Conservation (phyloP, 2,888 invertebrate species). For the Leucoptera coffeella region DNA sequence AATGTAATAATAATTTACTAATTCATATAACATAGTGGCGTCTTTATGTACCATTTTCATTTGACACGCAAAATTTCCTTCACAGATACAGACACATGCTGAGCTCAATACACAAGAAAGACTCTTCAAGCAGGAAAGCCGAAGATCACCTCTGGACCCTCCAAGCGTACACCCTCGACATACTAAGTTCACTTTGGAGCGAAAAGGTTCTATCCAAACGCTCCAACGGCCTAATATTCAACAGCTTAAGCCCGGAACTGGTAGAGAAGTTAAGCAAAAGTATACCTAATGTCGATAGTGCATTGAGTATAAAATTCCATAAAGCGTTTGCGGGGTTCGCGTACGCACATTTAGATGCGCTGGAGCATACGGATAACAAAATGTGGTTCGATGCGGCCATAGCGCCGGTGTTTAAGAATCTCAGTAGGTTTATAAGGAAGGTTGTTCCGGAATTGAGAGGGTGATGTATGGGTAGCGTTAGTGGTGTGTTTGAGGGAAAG, state of each 20-base stretch:
- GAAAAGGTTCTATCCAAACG: constrained; percentile 18
- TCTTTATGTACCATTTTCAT: background rate
- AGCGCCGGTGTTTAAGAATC: constrained; percentile 15
- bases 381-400: constrained; percentile 18
- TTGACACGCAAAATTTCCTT: constrained; percentile 4
- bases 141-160: constrained; percentile 15
- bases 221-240: constrained; percentile 20
- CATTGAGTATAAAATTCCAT: constrained; percentile 25
- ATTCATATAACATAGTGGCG: no score
- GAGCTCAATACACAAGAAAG: constrained; percentile 9
- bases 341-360: constrained; percentile 13
- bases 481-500: no score
- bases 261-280: constrained; percentile 17
- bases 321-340: constrained; percentile 30
- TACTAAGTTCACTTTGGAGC: constrained; percentile 25
- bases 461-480: no score
- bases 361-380: constrained; percentile 16
- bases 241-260: constrained; percentile 18
- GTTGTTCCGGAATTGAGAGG: constrained; percentile 15
- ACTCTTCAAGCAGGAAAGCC: constrained; percentile 10
- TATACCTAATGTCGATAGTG: constrained; percentile 21
- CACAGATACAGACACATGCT: constrained; percentile 28
- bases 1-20: no score
- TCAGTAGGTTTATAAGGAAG: constrained; percentile 19
- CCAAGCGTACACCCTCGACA: constrained; percentile 20